Percentiles rank a stretch among this genome's conserved stretches.
These are phyloP conservation scores for Morus bassanus DNA, from an alignment of 2,797 vertebrate species.

Conservation along the genomic window DNA sequence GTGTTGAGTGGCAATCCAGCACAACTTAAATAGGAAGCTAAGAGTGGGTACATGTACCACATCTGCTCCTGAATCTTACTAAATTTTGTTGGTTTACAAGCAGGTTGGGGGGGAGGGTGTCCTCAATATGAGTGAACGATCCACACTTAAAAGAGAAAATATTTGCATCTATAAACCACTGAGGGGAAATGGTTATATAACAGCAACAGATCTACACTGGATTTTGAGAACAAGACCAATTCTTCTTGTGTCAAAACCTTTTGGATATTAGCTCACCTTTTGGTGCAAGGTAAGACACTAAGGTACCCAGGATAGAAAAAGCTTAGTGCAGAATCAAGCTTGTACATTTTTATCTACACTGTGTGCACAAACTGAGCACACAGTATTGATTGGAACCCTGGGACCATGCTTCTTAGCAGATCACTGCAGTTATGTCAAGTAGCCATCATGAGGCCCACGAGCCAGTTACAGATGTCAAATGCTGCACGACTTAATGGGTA, in stretches of 20 bases:
- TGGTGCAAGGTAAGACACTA: not conserved
- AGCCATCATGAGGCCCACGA: not conserved
- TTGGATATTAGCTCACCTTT: not conserved
- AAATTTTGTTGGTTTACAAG: not conserved
- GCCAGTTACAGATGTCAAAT: not conserved
- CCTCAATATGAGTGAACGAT: not conserved
- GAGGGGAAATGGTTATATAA: rapidly evolving
- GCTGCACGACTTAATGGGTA: not conserved
- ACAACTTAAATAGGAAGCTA: not conserved
- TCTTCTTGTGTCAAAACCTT: not conserved
- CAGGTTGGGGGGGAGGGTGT: not conserved
- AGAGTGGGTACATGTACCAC: not conserved
- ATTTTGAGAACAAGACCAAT: not conserved
- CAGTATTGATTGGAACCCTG: not conserved
- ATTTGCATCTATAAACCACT: not conserved
- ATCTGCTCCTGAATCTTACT: not conserved
- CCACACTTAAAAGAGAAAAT: not conserved
- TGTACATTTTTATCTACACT: not conserved
- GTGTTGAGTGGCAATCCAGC: not conserved
- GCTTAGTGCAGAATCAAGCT: not conserved
- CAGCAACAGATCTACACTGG: not conserved
- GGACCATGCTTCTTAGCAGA: not conserved
- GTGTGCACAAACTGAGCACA: not conserved
- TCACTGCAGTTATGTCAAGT: not conserved
- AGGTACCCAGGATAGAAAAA: not conserved